Base-by-base conservation (phyloP, 2,797 vertebrate genomes). In the Crypturellus tataupa region DNA sequence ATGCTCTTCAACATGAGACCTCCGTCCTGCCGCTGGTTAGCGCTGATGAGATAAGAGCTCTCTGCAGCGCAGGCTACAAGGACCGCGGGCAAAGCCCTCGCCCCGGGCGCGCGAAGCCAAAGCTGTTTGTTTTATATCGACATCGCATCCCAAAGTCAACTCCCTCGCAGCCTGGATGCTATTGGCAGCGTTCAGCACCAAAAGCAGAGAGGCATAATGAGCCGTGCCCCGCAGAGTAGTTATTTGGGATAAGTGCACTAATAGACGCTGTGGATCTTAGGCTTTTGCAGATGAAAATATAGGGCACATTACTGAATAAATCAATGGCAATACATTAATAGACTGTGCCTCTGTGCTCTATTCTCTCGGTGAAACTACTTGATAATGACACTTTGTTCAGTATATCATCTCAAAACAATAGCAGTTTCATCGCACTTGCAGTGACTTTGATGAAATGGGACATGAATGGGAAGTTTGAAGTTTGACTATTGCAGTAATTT, bases 331-430 rank as follows among this genome's bases (percentile, higher is more conserved):
- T 89, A 51, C 87, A 44, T 87, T 94, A 94, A 93, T 82, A 90
- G 93, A 79, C 62, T 68, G 42, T 77, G 71, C 17, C 92, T 92
- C 47, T 86, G 46, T 84, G 87, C 93, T 56, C 24, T 60, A 49
- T 80, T 93, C 82, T 25, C 53, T 80, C 87, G 62, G 77, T 79
- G 69, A 84, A 95, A 85, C 89, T 93, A 85, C 73, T 88, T 67
- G 44, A 85, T 92, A 93, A 92, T 86, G 75, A 82, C 78, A 44
- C 53, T 96, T 96, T 85, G 40, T 96, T 88, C 67, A 47, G 85
- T 53, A 2, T 85, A 87, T 92, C 91, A 75, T 95, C 80, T 65
- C 76, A 92, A 95, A 97, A 97, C 97, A 96, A 86, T 75, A 73
- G 81, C 5, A 1, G 27, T 73, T 86, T 82, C 85, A 53, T 91